Evolutionary conservation across 2,888 invertebrate genomes (phyloP).

Genomic region (Steinernema carpocapsae): DNA sequence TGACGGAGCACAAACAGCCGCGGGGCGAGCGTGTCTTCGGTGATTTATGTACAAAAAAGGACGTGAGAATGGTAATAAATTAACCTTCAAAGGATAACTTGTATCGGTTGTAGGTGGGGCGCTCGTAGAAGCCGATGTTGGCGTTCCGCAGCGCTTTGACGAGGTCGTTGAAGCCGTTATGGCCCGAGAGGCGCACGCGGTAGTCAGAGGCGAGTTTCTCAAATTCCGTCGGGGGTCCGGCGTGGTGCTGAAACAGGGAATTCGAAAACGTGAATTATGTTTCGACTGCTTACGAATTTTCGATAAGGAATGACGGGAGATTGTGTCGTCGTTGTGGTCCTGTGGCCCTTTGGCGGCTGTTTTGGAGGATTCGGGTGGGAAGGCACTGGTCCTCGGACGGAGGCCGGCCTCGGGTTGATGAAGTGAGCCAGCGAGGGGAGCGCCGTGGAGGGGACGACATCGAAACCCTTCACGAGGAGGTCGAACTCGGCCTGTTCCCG

Average conservation of each 20-base stretch:
- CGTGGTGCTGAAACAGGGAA: slow-evolving; percentile 40
- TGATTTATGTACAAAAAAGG: slow-evolving; percentile 23
- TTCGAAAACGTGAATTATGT: background rate
- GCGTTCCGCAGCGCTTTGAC: slow-evolving; percentile 54
- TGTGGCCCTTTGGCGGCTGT: background rate
- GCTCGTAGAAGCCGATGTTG: slow-evolving; percentile 51
- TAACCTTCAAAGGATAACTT: background rate
- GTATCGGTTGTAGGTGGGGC: slow-evolving; percentile 31
- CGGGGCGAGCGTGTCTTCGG: background rate
- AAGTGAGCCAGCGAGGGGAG: no score
- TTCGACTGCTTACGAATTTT: background rate
- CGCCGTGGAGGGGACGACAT: background rate
- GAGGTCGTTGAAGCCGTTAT: slow-evolving; percentile 53
- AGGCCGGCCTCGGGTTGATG: no score
- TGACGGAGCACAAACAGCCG: background rate
- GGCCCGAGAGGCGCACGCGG: slow-evolving; percentile 44
- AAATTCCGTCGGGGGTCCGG: slow-evolving; percentile 45
- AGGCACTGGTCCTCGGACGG: no score
- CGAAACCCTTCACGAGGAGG: slow-evolving; percentile 35
- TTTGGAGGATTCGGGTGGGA: background rate
- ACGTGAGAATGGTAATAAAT: slow-evolving; percentile 3
- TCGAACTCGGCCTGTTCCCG: slow-evolving; percentile 46
- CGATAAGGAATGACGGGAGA: slow-evolving; percentile 10
- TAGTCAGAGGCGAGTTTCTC: slow-evolving; percentile 55
- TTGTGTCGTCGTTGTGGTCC: background rate